phyloP scores from a whole-genome alignment of 2,888 invertebrate genomes.

The Athrips mouffetella region DNA sequence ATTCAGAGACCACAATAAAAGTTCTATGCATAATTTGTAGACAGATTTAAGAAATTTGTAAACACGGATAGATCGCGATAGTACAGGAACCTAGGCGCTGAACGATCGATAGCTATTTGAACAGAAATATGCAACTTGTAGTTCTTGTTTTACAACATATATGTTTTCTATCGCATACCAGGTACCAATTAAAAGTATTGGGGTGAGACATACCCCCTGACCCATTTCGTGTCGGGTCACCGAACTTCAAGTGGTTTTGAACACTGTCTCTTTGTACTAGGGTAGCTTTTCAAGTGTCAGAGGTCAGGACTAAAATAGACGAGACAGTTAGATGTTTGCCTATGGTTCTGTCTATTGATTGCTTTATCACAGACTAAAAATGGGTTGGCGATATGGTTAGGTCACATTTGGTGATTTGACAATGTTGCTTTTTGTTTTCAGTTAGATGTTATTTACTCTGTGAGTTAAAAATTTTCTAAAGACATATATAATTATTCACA shows the following conservation, averaged over 20 bases:
- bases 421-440: not conserved
- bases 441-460: not conserved
- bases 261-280: not conserved
- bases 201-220: slow-evolving; percentile 37
- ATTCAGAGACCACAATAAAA: no score
- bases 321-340: not conserved
- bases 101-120: no score
- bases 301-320: slow-evolving; percentile 1
- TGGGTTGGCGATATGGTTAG: not conserved
- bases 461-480: no score
- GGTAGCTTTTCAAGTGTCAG: not conserved
- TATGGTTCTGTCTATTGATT: not conserved
- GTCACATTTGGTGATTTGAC: not conserved
- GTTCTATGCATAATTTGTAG: no score
- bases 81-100: no score
- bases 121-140: no score
- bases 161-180: slow-evolving; percentile 15
- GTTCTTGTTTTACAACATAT: no score
- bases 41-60: no score
- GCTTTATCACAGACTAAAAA: not conserved
- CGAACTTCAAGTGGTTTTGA: not conserved
- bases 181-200: slow-evolving; percentile 53
- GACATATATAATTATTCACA: no score
- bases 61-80: no score
- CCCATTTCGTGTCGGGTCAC: slow-evolving; percentile 1